Evolutionary conservation across 2,888 invertebrate genomes (phyloP).

Genomic region (Therioaphis trifolii): DNA sequence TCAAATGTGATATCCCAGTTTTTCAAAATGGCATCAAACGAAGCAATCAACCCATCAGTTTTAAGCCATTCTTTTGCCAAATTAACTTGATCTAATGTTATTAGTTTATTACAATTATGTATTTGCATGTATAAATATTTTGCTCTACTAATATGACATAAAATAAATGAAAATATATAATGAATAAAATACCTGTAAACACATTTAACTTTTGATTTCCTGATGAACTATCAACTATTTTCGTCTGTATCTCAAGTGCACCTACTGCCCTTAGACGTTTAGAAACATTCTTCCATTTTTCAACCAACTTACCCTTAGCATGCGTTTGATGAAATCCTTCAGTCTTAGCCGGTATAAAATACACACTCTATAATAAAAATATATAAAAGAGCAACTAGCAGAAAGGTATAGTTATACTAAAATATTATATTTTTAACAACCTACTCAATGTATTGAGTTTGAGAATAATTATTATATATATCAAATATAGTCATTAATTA

Average conservation of each 20-base stretch:
- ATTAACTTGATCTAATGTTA: slow-evolving; percentile 17
- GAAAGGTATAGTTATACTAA: neutral
- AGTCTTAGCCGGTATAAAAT: neutral
- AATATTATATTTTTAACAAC: too few relatives aligned
- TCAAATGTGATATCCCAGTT: slow-evolving; percentile 8
- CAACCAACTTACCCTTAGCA: neutral
- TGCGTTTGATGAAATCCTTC: neutral
- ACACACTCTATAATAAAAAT: slow-evolving; percentile 8
- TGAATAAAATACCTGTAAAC: slow-evolving; percentile 15
- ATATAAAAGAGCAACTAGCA: neutral
- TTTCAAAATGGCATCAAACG: neutral
- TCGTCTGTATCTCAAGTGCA: slow-evolving; percentile 12
- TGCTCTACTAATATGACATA: neutral
- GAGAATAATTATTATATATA: too few relatives aligned
- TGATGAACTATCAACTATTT: neutral
- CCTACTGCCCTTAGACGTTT: neutral
- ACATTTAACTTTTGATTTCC: neutral
- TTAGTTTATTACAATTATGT: neutral
- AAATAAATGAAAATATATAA: too few relatives aligned
- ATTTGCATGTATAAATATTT: neutral
- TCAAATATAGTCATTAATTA: too few relatives aligned
- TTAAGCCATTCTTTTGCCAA: slow-evolving; percentile 1
- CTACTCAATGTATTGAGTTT: too few relatives aligned
- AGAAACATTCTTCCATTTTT: slow-evolving; percentile 7
- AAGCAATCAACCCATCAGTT: slow-evolving; percentile 9